Evolutionary conservation across 2,113 vertebrate genomes (phyloP).

Genomic region (Salvator merianae): DNA sequence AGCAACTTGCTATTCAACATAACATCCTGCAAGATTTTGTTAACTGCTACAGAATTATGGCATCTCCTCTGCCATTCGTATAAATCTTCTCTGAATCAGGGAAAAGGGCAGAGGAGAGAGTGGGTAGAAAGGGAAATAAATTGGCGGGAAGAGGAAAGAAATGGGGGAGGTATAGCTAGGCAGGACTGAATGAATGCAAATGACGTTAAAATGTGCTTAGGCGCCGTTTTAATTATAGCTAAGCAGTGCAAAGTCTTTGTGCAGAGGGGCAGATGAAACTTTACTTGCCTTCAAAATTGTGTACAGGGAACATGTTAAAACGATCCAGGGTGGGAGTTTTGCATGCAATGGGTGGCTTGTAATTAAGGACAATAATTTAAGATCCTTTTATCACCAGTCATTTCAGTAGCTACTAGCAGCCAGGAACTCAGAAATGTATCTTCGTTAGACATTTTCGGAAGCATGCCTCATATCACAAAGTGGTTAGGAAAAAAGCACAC

Average conservation of each 20-base stretch:
- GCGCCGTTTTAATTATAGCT: background rate
- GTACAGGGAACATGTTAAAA: background rate
- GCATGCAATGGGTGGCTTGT: background rate
- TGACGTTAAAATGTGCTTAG: background rate
- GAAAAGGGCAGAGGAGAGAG: background rate
- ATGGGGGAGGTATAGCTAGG: background rate
- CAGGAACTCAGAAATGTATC: background rate
- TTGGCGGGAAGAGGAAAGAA: background rate
- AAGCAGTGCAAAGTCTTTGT: background rate
- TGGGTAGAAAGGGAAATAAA: background rate
- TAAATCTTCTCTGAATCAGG: background rate
- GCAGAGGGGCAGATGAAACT: background rate
- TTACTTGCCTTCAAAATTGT: background rate
- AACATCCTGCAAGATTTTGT: background rate
- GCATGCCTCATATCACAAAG: background rate
- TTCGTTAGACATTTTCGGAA: fast-evolving
- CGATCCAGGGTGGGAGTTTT: too few relatives aligned
- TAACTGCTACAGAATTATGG: background rate
- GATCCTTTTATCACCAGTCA: background rate
- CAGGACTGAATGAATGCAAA: background rate
- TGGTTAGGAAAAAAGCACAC: background rate
- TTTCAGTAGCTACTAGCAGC: background rate
- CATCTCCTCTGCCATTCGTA: background rate
- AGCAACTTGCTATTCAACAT: too few relatives aligned
- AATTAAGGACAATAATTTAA: background rate